Conservation (phyloP, 2,113 vertebrate species). For the Anolis sagrei region DNA sequence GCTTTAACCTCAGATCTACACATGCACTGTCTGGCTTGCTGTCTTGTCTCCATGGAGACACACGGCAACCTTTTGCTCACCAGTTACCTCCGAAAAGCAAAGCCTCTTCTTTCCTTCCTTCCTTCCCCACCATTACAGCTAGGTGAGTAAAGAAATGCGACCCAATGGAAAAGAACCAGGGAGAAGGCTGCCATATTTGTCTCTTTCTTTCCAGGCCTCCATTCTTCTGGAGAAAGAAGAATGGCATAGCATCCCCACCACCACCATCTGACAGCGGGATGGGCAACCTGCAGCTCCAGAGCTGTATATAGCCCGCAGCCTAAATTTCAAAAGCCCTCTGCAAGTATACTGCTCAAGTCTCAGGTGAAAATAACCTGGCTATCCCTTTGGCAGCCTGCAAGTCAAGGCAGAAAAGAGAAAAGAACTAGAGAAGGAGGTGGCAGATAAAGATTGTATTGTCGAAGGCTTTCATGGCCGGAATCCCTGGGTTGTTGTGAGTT, state of each 20-base stretch:
- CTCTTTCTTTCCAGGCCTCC: slow-evolving; percentile 54
- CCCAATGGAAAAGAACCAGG: not conserved
- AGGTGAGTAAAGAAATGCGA: not conserved
- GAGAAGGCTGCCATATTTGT: slow-evolving; percentile 32
- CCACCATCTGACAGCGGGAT: not conserved
- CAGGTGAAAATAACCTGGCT: not conserved
- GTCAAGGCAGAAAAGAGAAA: not conserved
- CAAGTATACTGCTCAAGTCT: not conserved
- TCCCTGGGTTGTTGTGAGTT: no score
- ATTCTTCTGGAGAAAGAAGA: slow-evolving; percentile 47
- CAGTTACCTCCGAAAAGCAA: slow-evolving; percentile 78
- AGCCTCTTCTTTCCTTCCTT: slow-evolving; percentile 52
- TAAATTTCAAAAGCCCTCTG: not conserved
- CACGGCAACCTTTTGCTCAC: slow-evolving; percentile 83
- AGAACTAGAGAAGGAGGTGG: not conserved
- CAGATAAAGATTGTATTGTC: not conserved
- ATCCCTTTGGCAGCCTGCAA: not conserved
- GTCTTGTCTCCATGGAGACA: slow-evolving; percentile 88
- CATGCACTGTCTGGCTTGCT: slow-evolving; percentile 74
- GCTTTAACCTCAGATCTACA: slow-evolving; percentile 80
- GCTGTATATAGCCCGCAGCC: no score
- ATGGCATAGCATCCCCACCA: not conserved
- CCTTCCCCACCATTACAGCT: slow-evolving; percentile 40
- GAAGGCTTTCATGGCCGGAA: no score
- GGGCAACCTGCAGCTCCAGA: not conserved